Conservation (phyloP, 1,140 invertebrate species). For the Leptinotarsa lineolata region DNA sequence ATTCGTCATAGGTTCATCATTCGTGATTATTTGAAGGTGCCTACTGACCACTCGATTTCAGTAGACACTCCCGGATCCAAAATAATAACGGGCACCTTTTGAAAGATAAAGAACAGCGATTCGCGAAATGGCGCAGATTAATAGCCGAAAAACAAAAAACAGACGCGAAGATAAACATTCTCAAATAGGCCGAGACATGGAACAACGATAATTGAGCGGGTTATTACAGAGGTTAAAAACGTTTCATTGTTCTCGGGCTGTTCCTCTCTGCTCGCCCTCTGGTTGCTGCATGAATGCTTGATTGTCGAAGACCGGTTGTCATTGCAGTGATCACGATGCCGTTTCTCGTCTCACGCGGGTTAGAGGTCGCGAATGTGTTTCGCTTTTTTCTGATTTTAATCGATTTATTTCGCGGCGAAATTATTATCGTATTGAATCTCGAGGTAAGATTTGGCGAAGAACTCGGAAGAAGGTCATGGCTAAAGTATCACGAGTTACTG, state of each 20-base stretch:
- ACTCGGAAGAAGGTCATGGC: too few species aligned
- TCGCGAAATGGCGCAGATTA: neutral
- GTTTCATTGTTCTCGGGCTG: constrained; percentile 2
- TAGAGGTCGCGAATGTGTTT: constrained; percentile 2
- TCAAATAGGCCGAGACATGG: constrained; percentile 5
- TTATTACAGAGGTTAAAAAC: constrained; percentile 8
- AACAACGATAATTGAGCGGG: constrained; percentile 1
- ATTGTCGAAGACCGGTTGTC: constrained; percentile 7
- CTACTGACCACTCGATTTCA: too few species aligned
- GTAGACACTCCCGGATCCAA: neutral
- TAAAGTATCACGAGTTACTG: too few species aligned
- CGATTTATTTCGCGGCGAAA: neutral
- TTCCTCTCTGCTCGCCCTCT: neutral
- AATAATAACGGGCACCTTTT: constrained; percentile 1
- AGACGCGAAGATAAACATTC: constrained; percentile 2
- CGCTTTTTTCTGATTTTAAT: neutral
- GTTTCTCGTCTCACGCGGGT: neutral
- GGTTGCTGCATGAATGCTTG: constrained; percentile 2
- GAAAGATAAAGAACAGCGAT: neutral
- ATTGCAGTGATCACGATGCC: neutral
- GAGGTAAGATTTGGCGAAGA: too few species aligned
- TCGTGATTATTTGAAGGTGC: too few species aligned
- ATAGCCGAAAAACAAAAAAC: constrained; percentile 8
- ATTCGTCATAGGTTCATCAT: too few species aligned
- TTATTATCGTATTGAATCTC: neutral